A percentile compares a stretch with the other conserved stretches of the same genome.
phyloP scores from a whole-genome alignment of 2,797 vertebrate genomes.

The Syngnathus rostellatus region DNA sequence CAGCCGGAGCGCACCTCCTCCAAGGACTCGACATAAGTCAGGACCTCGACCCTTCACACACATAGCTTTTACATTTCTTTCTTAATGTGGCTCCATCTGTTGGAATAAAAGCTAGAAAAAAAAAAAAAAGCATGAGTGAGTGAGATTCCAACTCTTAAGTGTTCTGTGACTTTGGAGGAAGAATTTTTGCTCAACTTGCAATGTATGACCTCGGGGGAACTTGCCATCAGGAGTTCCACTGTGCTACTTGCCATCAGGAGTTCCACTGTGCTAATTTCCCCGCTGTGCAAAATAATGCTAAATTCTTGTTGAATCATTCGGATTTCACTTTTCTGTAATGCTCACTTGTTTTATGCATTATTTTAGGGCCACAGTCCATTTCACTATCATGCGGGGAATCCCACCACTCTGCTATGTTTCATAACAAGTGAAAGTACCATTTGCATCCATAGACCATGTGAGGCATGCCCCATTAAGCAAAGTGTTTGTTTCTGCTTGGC shows the following conservation, averaged over 20 bases:
- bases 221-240: too few relatives aligned
- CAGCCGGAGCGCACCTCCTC: neutral
- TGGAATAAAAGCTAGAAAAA: neutral
- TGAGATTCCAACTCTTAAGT: neutral
- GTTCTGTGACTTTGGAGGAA: neutral
- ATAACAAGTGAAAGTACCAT: conserved; percentile 13
- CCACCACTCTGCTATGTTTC: conserved; percentile 1
- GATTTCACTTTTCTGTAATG: neutral
- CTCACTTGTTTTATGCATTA: neutral
- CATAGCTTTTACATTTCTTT: too few relatives aligned
- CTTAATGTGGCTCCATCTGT: too few relatives aligned
- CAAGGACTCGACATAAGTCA: neutral
- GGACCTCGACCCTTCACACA: too few relatives aligned
- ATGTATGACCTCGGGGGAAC: neutral
- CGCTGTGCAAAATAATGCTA: neutral
- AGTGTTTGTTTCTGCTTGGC: conserved; percentile 19
- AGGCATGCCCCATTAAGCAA: conserved; percentile 38
- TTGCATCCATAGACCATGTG: conserved; percentile 31
- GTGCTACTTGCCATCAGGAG: too few relatives aligned
- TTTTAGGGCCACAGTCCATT: neutral
- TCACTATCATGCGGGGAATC: neutral
- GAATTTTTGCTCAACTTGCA: too few relatives aligned
- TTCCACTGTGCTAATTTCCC: too few relatives aligned
- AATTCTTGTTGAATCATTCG: neutral
- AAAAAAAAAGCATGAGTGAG: neutral